Evolutionary conservation across 2,888 invertebrate genomes (phyloP), one percentile per base, ranked within the genome.

Genomic region (Ectemnius cavifrons): DNA sequence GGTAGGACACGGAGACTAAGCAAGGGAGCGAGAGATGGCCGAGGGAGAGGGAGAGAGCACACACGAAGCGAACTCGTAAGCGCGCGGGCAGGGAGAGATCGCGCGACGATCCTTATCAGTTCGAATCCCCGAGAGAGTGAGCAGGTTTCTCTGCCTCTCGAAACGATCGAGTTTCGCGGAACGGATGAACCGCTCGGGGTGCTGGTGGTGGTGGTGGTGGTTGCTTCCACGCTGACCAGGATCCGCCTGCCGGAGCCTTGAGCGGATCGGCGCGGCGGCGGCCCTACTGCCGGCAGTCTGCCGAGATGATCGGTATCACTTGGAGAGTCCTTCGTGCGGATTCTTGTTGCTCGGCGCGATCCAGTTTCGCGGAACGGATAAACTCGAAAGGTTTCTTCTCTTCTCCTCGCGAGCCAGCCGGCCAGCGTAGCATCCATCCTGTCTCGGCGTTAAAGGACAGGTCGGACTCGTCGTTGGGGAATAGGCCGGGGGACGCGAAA

Each of bases 361-460:
- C 75, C 79, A 81, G 81, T 81, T 81, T 81, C 77, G 77, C 77
- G 71, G 79, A 76, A 78, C 75, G 78, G 74, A 77, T 75, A 81
- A 81, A 73, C 75, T 63, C 71, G 75, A 80, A 72, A 66, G 63
- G 71, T 66, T 77, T 77, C 71, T 77, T 16, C 37, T 8, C 37
- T 37, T 37, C 8, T 11, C 37, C 11, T 37, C 37, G 37, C 37
- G 37, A 11, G 8, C 37, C 37, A 37, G 37, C 8, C 5, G 37
- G 37, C 37, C 52, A 6, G 16, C 28, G 59, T 63, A 49, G 57
- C 61, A n/a, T 69, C 63, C 67, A 49, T 78, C 74, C 52, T 57
- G 65, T 52, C 52, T 16, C 52, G 52, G 37, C 71, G 67, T 67
- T 66, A 69, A 75, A 71, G 60, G 75, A 49, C 71, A 63, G 67